Evolutionary conservation across 1,140 invertebrate species (phyloP), one percentile per base, ranked within the genome.

Genomic region (Brachionus sp.): DNA sequence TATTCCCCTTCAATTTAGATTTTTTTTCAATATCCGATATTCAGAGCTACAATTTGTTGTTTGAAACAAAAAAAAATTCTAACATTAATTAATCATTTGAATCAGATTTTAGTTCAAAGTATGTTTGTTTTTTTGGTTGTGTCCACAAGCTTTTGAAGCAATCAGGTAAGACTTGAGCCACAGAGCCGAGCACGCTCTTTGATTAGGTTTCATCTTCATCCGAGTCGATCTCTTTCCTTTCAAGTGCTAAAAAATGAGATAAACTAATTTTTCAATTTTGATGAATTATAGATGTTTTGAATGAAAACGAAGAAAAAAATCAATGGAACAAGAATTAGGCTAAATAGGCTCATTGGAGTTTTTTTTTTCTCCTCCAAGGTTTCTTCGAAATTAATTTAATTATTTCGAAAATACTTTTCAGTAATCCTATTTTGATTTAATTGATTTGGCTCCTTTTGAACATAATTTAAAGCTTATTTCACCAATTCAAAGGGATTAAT

Each of bases 11-110:
- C 33, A 39, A 35, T 37, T 6, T 70, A 39, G 16, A 19, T 39
- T 39, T 70, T 70, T 37, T 70, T 70, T 70, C 16, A 70, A 70
- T 70, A 70, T 70, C 66, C 66, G 19, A 39, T 70, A 70, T 70
- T 70, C 19, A 39, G 35, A 42, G 37, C 66, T 16, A 70, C 66
- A 70, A 70, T 70, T 70, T 70, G 66, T 70, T 70, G 66, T 70
- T 70, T 2, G 39, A 70, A 70, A 57, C 23, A 25, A 39, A 70
- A 39, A 35, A 23, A 66, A 66, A 13, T 70, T 70, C 37, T 70
- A 42, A 70, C 66, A 70, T 70, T 70, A 70, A 70, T 70, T 39
- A 39, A 70, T 70, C 35, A 70, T 70, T 16, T 70, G 35, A 13
- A 37, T 70, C 16, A 3, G 16, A 57, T 57, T 19, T 57, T 19